Evolutionary conservation across 1,140 invertebrate genomes (phyloP).

Genomic region (Nautilus pompilius): DNA sequence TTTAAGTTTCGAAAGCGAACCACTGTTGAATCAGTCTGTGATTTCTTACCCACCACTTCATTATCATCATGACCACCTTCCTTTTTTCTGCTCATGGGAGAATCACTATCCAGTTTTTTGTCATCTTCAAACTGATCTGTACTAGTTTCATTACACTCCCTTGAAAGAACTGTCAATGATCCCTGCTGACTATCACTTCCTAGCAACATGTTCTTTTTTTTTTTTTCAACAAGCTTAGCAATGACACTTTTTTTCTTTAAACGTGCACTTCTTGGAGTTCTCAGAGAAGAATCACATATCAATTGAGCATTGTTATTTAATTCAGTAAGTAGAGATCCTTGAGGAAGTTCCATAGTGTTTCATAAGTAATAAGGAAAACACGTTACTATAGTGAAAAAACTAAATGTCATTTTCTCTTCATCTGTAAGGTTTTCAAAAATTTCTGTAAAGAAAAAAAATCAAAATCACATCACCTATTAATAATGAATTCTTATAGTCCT

Average conservation of each 20-base stretch:
- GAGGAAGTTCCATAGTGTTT: too few species aligned
- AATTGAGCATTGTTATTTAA: too few species aligned
- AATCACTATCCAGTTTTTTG: constrained; percentile 50
- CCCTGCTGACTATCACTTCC: constrained; percentile 37
- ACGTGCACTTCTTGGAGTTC: too few species aligned
- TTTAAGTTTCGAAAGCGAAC: constrained; percentile 33
- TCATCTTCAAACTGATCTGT: constrained; percentile 8
- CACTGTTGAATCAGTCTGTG: constrained; percentile 31
- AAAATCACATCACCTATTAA: too few species aligned
- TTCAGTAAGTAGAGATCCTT: too few species aligned
- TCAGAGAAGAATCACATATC: too few species aligned
- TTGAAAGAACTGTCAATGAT: constrained; percentile 24
- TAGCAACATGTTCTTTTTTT: constrained; percentile 17
- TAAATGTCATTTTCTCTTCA: too few species aligned
- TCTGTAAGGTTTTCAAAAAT: too few species aligned
- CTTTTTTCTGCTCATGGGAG: constrained; percentile 6
- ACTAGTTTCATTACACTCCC: constrained; percentile 1
- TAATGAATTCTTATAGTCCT: too few species aligned
- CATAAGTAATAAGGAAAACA: too few species aligned
- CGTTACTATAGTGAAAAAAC: too few species aligned
- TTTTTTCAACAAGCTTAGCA: constrained; percentile 37
- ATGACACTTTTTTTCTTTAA: constrained; percentile 43
- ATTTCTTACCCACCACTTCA: constrained; percentile 15
- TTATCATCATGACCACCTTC: constrained; percentile 2
- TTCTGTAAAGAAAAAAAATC: too few species aligned